Base-by-base conservation (phyloP, 2,113 vertebrate genomes). In the Platycercus adscitus region DNA sequence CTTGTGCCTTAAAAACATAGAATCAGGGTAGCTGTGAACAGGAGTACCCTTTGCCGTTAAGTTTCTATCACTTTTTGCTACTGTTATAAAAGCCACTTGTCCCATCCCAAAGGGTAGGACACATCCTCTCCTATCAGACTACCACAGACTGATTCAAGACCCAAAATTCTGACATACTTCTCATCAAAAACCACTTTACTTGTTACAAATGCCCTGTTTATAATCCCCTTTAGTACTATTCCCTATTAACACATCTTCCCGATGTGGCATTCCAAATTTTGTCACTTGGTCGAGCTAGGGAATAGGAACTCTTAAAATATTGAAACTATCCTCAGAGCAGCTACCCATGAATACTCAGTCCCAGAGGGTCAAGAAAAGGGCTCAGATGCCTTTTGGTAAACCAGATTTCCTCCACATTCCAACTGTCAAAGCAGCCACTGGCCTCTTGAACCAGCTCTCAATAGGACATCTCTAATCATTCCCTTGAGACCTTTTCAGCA, bases 391-490 rank as follows among this genome's bases (percentile, higher is more conserved):
- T 96, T 72, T 73, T 2, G 11, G 71, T 60, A 52, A 88, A 69
- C 73, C 46, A 43, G 43, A 81, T 64, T 96, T 94, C 91, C 86
- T 46, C 39, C 83, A 49, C 63, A 64, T 97, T 93, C 94, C 95
- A 86, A 33, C 75, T 89, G 91, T 93, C 86, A 79, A 81, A 46
- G 71, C 81, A 91, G 75, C 53, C 86, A 92, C 5, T 86, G 82
- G 33, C 81, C 88, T 75, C 39, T 66, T 79, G 72, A 96, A 81
- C 52, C 69, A 63, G 44, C 86, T 72, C 81, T 86, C 11, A 41
- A 9, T 17, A 64, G 65, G 78, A 70, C n/a, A 64, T 80, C 96
- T 97, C 86, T 88, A 69, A 88, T 88, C 18, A 12, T 82, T 88
- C 94, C 91, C 89, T 24, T 3, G 53, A 89, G 90, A 20, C 55